Conservation (phyloP, 2,888 invertebrate species). For the Diaprepes abbreviatus region DNA sequence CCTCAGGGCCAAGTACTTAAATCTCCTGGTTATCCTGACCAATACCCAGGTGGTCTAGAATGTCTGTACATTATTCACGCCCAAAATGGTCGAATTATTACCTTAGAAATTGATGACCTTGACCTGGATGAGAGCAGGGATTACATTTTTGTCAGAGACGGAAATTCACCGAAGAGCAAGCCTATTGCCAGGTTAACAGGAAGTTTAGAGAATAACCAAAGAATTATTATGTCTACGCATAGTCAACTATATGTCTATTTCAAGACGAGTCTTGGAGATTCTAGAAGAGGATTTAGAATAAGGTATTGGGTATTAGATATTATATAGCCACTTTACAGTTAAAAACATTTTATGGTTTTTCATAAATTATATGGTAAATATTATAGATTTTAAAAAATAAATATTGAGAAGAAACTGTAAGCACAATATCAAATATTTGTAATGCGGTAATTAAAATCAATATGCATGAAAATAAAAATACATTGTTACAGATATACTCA, state of each 20-base stretch:
- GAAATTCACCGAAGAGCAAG: conserved; percentile 87
- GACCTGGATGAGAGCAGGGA: conserved; percentile 88
- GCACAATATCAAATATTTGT: no score
- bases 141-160: conserved; percentile 91
- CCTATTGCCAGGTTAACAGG: conserved; percentile 89
- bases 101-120: conserved; percentile 90
- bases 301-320: no score
- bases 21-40: conserved; percentile 93
- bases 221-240: conserved; percentile 91
- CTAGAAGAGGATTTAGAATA: conserved; percentile 77
- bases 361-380: no score
- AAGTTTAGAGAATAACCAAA: conserved; percentile 79
- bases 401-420: no score
- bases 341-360: no score
- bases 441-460: no score
- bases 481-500: conserved; percentile 75
- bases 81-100: conserved; percentile 91
- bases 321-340: no score
- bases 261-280: conserved; percentile 90
- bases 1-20: conserved; percentile 90
- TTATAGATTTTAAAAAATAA: no score
- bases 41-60: conserved; percentile 96
- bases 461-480: no score
- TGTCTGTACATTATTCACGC: conserved; percentile 94
- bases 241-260: conserved; percentile 92